Base-by-base conservation (phyloP, 2,888 invertebrate species). In the Polymixis flavicincta region DNA sequence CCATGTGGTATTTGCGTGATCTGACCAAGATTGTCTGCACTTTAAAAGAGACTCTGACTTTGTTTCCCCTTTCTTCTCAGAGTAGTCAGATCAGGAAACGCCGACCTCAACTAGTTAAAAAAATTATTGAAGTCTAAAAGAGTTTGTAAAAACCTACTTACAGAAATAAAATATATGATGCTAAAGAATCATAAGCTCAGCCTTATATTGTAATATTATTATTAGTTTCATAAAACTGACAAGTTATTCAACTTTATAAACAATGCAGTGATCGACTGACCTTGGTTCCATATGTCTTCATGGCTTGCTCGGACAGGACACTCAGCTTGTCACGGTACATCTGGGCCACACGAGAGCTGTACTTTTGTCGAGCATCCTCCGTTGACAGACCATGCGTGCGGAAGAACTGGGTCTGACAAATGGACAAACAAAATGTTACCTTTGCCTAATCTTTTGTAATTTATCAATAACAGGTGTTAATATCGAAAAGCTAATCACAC, bases 361-460 rank as follows among this genome's bases (percentile, higher is more conserved):
- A 99, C 94, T 99, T 99, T 93, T 99, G 99, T 88, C 99, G 99
- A 28, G 99, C 98, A 96, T 99, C 99, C 66, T 97, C 98, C 55
- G 99, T 98, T 75, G 97, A 97, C 93, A 99, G 98, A 86, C 99
- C 99, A 92, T 99, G 99, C 91, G 99, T 98, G 76, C 98, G 97
- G 96, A 99, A 99, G 96, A 98, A 99, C 91, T 98, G 98, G 75
- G 97, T 97, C 99, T 99, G 93, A 45, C 96, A 95, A 28, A 22
- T 37, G n/a, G 22, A 77, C 28, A 66, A 42, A 76, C 14, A 66
- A 42, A 25, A 50, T n/a, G 42, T 74, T 63, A 63, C 22, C 25
- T 55, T 22, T 32, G 14, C n/a, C 3, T 32, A 25, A 55, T 60
- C 52, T 45, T 25, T 25, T 37, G 2, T 50, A n/a, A 65, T 14